These are phyloP conservation scores for Paratilapia polleni DNA, from an alignment of 2,113 vertebrate species.

Conservation along the genomic window DNA sequence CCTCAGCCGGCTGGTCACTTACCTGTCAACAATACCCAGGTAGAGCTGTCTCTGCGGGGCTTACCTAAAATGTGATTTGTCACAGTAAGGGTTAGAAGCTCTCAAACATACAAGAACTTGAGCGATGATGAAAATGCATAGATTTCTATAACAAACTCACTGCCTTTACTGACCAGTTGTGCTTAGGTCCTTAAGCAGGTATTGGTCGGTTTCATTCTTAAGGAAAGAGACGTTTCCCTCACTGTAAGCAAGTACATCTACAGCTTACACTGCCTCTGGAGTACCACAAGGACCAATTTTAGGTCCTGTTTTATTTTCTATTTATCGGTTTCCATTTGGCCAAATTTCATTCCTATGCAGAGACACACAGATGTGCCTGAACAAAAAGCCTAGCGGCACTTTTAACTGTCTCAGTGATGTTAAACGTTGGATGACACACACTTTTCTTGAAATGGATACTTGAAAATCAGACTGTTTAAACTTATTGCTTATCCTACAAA, in stretches of 20 bases:
- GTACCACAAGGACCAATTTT: not conserved
- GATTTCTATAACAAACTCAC: not conserved
- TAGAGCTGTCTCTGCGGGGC: conserved; percentile 38
- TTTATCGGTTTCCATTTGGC: not conserved
- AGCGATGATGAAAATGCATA: not conserved
- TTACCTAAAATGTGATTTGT: not conserved
- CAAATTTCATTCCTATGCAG: not conserved
- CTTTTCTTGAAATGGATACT: not conserved
- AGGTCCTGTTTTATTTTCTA: not conserved
- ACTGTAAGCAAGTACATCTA: not conserved
- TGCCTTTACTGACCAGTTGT: not conserved
- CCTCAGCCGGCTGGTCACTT: conserved; percentile 94
- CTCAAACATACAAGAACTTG: too few species aligned
- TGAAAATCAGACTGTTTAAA: not conserved
- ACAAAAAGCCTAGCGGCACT: not conserved
- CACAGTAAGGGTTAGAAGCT: too few species aligned
- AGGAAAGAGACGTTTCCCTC: not conserved
- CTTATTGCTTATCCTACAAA: not conserved
- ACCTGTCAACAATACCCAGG: conserved; percentile 96
- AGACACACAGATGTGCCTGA: not conserved
- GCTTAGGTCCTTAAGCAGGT: not conserved
- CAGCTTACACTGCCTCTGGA: not conserved
- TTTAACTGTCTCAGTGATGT: not conserved
- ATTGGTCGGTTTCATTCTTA: not conserved
- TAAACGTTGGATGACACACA: not conserved